Evolutionary conservation across 2,113 vertebrate species (phyloP).

Genomic region (Lamprologus speciosus): DNA sequence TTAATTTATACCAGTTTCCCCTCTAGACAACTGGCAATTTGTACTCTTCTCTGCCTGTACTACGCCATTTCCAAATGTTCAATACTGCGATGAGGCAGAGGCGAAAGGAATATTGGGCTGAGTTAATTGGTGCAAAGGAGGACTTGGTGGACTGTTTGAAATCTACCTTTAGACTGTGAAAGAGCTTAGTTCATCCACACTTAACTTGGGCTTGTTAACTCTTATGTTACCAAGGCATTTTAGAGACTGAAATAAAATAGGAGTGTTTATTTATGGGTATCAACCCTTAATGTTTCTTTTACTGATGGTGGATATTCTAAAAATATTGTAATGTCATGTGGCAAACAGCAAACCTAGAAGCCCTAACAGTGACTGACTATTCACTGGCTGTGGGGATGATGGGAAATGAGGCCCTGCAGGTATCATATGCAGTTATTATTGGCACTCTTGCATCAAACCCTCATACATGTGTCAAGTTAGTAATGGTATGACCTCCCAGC

Average conservation of each 20-base stretch:
- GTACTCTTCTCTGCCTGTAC: neutral
- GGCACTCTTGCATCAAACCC: neutral
- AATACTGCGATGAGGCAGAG: neutral
- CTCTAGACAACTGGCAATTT: neutral
- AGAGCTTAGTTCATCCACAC: neutral
- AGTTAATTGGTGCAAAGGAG: neutral
- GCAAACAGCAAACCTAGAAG: neutral
- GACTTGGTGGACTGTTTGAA: neutral
- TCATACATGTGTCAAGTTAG: neutral
- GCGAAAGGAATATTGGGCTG: neutral
- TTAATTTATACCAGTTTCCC: constrained; percentile 18
- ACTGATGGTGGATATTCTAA: neutral
- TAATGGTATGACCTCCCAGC: neutral
- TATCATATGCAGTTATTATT: neutral
- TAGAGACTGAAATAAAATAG: neutral
- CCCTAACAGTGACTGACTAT: neutral
- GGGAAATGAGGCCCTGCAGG: neutral
- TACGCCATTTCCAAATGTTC: neutral
- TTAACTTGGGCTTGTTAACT: neutral
- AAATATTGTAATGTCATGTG: neutral
- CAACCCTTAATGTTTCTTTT: neutral
- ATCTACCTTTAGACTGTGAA: neutral
- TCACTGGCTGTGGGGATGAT: neutral
- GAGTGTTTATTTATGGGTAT: neutral
- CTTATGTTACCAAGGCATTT: neutral